Evolutionary conservation across 2,888 invertebrate species (phyloP).

Genomic region (Lepidocyrtoides sp.): DNA sequence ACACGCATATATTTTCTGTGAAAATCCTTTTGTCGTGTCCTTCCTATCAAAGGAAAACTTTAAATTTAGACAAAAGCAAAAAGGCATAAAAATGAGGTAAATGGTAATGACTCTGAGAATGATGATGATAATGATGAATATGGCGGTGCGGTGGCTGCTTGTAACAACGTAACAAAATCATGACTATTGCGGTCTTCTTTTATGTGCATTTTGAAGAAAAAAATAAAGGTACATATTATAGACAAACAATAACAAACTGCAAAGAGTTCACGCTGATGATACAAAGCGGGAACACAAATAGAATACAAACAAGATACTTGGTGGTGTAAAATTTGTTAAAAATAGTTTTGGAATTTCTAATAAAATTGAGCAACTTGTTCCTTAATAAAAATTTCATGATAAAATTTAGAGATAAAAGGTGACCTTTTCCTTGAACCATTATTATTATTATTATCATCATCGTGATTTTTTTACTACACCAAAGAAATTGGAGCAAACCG

Average conservation of each 20-base stretch:
- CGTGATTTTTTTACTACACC: too few relatives aligned
- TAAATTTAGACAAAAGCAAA: conserved; percentile 37
- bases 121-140: not conserved
- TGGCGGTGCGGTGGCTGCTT: not conserved
- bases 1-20: conserved; percentile 62
- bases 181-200: conserved; percentile 54
- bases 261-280: not conserved
- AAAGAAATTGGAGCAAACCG: conserved; percentile 50
- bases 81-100: conserved; percentile 51
- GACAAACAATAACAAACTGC: not conserved
- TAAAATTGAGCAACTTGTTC: not conserved
- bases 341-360: not conserved
- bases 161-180: conserved; percentile 47
- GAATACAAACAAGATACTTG: not conserved
- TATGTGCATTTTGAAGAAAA: not conserved
- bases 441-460: too few relatives aligned
- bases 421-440: not conserved
- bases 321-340: not conserved
- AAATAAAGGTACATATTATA: not conserved
- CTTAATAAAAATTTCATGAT: conserved; percentile 19
- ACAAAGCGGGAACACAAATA: not conserved
- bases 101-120: conserved; percentile 16
- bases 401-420: not conserved
- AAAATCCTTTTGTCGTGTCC: conserved; percentile 61
- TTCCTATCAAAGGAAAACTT: conserved; percentile 51